Evolutionary conservation across 2,888 invertebrate genomes (phyloP).

Genomic region (Melipona bicolor): DNA sequence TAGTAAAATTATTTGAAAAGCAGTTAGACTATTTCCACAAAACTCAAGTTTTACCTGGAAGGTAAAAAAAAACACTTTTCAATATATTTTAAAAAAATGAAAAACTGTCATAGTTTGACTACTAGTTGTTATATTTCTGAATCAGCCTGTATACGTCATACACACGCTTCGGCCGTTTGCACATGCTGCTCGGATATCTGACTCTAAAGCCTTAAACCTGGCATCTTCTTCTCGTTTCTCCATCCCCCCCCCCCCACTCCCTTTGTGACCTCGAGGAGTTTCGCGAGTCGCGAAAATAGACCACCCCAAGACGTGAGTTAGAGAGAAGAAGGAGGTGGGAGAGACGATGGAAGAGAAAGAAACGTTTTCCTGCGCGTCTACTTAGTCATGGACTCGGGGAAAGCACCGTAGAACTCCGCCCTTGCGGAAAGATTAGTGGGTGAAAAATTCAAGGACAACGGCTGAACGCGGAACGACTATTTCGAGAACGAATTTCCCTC

Average conservation of each 20-base stretch:
- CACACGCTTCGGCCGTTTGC: conserved; percentile 41
- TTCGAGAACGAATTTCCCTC: conserved; percentile 11
- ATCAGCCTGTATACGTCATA: not conserved
- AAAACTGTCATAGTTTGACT: no score
- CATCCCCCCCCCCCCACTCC: not conserved
- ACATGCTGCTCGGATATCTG: conserved; percentile 52
- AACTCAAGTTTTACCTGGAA: no score
- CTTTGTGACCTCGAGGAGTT: conserved; percentile 54
- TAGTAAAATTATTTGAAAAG: no score
- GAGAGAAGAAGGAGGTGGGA: not conserved
- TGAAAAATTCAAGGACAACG: conserved; percentile 59
- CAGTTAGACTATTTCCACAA: no score
- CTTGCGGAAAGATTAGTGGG: conserved; percentile 56
- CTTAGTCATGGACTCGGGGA: conserved; percentile 19
- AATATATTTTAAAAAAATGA: no score
- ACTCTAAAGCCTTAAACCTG: conserved; percentile 48
- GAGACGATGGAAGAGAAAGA: not conserved
- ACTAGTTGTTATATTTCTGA: not conserved
- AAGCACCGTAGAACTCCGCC: conserved; percentile 51
- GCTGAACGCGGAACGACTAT: conserved; percentile 28
- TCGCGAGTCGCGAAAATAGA: conserved; percentile 69
- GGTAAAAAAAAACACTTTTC: no score
- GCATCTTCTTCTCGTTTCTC: not conserved
- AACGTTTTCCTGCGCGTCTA: conserved; percentile 18
- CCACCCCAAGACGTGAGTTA: conserved; percentile 43